Conservation (phyloP, 2,888 invertebrate species). For the Tetragonula carbonaria region DNA sequence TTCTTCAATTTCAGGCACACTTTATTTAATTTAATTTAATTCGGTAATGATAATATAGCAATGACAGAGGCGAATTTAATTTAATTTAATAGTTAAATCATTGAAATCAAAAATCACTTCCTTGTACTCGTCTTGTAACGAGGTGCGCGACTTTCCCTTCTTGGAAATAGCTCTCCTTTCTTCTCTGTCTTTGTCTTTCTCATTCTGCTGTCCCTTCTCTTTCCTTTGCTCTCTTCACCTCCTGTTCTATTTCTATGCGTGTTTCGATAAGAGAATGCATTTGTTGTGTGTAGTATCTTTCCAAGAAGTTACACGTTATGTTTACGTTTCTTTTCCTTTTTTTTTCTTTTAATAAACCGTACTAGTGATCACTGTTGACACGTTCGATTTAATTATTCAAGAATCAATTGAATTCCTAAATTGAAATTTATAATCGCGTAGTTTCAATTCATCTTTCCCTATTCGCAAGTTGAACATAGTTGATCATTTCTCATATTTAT, state of each 20-base stretch:
- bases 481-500: no score
- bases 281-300: neutral
- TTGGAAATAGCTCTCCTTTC: conserved; percentile 34
- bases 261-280: neutral
- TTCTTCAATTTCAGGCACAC: no score
- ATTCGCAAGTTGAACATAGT: no score
- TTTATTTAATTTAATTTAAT: no score
- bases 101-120: conserved; percentile 6
- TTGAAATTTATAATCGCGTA: neutral
- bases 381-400: neutral
- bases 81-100: neutral
- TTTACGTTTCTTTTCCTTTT: no score
- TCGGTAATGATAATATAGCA: no score
- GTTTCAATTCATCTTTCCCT: neutral
- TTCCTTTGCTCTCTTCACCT: neutral
- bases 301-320: neutral
- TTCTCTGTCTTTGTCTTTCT: neutral
- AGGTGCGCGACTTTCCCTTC: conserved; percentile 40
- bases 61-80: no score
- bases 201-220: no score
- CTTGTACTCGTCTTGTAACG: conserved; percentile 23
- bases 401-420: neutral
- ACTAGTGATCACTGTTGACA: no score
- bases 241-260: neutral
- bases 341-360: no score